Evolutionary conservation across 2,888 invertebrate genomes (phyloP).

Genomic region (Copidosoma aretas): DNA sequence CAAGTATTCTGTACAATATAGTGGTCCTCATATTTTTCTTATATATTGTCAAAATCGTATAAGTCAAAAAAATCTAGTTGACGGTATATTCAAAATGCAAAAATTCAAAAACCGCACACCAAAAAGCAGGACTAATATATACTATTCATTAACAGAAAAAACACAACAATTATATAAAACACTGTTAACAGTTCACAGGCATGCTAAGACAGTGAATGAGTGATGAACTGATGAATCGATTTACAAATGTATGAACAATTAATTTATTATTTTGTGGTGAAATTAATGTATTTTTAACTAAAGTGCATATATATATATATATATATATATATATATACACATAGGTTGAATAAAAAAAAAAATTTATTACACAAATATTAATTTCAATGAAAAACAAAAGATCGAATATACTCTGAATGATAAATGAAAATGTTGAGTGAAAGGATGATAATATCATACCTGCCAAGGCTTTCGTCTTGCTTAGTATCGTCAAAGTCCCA

Average conservation of each 20-base stretch:
- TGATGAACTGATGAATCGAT: neutral
- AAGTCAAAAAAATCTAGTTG: neutral
- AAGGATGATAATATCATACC: slow-evolving; percentile 67
- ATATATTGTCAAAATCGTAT: neutral
- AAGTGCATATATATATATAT: too few species aligned
- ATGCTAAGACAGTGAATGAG: slow-evolving; percentile 33
- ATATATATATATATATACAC: too few species aligned
- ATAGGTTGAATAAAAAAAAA: neutral
- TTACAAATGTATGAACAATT: neutral
- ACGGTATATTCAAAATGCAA: neutral
- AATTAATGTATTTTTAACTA: neutral
- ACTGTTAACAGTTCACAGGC: slow-evolving; percentile 19
- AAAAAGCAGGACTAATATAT: slow-evolving; percentile 12
- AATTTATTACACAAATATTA: neutral
- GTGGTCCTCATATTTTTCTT: neutral
- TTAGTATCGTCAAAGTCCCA: slow-evolving; percentile 88
- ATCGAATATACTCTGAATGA: neutral
- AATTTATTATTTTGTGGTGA: neutral
- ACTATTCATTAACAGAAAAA: too few species aligned
- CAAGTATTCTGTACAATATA: slow-evolving; percentile 8
- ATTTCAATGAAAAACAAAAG: neutral
- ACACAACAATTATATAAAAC: slow-evolving; percentile 3
- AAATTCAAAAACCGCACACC: slow-evolving; percentile 3
- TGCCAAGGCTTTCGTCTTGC: slow-evolving; percentile 87
- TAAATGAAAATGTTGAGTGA: slow-evolving; percentile 1